These are phyloP conservation scores for Dufourea novaeangliae DNA, from an alignment of 1,140 invertebrate genomes.

Conservation along the genomic window DNA sequence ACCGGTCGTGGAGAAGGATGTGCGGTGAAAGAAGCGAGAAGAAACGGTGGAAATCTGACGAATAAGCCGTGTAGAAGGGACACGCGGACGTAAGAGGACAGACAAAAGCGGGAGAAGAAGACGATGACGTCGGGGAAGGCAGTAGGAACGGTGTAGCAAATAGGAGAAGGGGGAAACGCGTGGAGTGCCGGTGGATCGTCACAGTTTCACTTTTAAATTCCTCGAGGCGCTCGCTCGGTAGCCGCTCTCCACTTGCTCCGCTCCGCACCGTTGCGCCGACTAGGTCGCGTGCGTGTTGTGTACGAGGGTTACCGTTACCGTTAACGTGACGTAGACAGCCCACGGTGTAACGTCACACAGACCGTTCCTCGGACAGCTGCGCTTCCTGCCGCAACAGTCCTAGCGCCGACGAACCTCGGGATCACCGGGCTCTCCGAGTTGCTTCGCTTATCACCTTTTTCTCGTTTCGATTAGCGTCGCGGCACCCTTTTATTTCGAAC, in stretches of 20 bases:
- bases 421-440: neutral
- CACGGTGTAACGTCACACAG: conserved; percentile 76
- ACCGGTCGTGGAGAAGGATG: too few species aligned
- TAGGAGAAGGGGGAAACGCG: conserved; percentile 58
- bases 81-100: neutral
- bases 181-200: conserved; percentile 69
- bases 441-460: neutral
- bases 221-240: conserved; percentile 63
- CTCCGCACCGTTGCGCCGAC: conserved; percentile 60
- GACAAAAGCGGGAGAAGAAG: conserved; percentile 22
- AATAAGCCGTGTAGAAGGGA: neutral
- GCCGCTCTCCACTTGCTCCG: conserved; percentile 49
- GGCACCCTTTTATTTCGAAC: neutral
- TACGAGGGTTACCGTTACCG: conserved; percentile 76
- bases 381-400: conserved; percentile 43
- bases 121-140: conserved; percentile 23
- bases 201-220: conserved; percentile 81
- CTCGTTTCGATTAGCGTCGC: neutral
- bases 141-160: conserved; percentile 40
- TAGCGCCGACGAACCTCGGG: conserved; percentile 6
- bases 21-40: neutral
- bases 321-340: conserved; percentile 67
- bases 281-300: conserved; percentile 73
- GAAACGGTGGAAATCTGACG: neutral
- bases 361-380: conserved; percentile 53